Percentiles rank a stretch among this genome's conserved stretches.
Evolutionary conservation across 2,797 vertebrate species (phyloP).

Genomic region (Trichosurus vulpecula): DNA sequence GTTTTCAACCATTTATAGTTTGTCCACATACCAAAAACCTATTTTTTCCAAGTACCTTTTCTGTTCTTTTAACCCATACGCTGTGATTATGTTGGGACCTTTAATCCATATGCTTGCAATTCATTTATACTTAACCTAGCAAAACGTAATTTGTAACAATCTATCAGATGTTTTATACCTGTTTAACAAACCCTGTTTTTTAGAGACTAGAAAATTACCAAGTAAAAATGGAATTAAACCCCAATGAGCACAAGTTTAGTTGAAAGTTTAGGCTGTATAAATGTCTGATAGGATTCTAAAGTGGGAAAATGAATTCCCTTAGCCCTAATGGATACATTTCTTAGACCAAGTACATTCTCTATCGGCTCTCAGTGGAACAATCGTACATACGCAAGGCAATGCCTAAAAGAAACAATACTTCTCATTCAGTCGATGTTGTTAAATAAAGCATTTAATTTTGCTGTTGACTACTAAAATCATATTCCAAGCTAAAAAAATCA

Average conservation of each 20-base stretch:
- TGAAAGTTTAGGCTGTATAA: background rate
- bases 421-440: slow-evolving; percentile 62
- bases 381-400: slow-evolving; percentile 19
- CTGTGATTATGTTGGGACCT: slow-evolving; percentile 9
- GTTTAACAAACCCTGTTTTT: background rate
- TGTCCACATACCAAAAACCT: background rate
- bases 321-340: slow-evolving; percentile 15
- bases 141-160: background rate
- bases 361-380: slow-evolving; percentile 66
- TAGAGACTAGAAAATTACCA: slow-evolving; percentile 41
- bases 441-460: slow-evolving; percentile 74
- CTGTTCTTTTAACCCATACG: background rate
- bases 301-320: slow-evolving; percentile 29
- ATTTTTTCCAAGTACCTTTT: background rate
- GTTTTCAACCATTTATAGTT: slow-evolving; percentile 19
- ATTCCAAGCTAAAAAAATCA: slow-evolving; percentile 55
- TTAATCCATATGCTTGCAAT: background rate
- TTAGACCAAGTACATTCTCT: slow-evolving; percentile 60
- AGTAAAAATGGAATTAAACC: slow-evolving; percentile 30
- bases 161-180: background rate
- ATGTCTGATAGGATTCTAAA: background rate
- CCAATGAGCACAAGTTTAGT: background rate
- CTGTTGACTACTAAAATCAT: slow-evolving; percentile 60
- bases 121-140: slow-evolving; percentile 23
- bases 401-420: slow-evolving; percentile 65